Evolutionary conservation across 2,888 invertebrate genomes (phyloP), one percentile per base, ranked within the genome.

Genomic region (Synanthedon myopaeformis): DNA sequence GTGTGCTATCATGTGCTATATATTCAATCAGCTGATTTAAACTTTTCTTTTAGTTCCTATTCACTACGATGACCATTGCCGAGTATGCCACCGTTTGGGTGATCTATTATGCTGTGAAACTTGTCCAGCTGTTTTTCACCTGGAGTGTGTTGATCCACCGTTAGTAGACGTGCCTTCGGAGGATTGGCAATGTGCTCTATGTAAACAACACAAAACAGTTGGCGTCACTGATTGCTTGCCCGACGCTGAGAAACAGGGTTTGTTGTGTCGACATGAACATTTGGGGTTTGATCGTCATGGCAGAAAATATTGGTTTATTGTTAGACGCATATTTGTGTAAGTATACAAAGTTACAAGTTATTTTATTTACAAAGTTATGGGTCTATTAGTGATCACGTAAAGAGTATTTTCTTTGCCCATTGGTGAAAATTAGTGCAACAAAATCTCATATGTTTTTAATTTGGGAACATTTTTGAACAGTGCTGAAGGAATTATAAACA

Each of bases 21-120:
- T 28, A 28, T 28, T 28, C 19, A 23, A 23, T 23, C 4, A 45
- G 4, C n/a, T 45, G 45, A 45, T 45, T 48, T 8, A 14, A 35
- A 35, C 3, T 35, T 54, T 54, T 12, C 13, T 57, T 60, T 14
- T 79, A 88, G 93, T 91, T 70, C 94, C 94, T 65, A 95, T 96
- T 82, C 94, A 94, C 74, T 96, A 96, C 79, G 96, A 96, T 79
- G 96, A 97, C 79, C 96, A 96, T 76, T 97, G 97, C 70, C 89
- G 96, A 59, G 93, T 95, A 28, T 97, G 97, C 70, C 96, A 97
- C 79, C 92, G 96, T 56, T 86, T 96, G 55, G 99, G 99, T 28
- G 98, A 98, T 78, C 88, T 99, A 52, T 83, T 99, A 11, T 98
- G 98, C 75, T 99, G 99, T 82, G 99, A 99, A 84, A 96, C 96